Conservation (phyloP, 1,140 invertebrate species). For the Schmidtea mediterranea region DNA sequence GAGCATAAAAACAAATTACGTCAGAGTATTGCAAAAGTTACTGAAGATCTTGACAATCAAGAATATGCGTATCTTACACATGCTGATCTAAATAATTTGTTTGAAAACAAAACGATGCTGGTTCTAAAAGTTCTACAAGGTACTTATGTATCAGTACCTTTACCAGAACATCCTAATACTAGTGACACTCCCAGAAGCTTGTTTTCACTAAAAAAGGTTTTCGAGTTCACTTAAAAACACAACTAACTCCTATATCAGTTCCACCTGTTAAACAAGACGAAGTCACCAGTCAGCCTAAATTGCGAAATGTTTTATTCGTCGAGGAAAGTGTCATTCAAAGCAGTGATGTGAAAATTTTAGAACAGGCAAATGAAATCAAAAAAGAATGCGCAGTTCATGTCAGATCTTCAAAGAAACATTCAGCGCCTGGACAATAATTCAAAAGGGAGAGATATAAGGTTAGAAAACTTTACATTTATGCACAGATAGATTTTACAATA, state of each 20-base stretch:
- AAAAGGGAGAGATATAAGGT: too few relatives aligned
- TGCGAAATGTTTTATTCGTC: too few relatives aligned
- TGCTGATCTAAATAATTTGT: slow-evolving; percentile 45
- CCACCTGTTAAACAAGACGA: neutral
- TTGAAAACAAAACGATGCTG: slow-evolving; percentile 37
- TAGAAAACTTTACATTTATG: too few relatives aligned
- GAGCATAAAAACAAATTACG: slow-evolving; percentile 41
- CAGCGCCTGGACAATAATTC: too few relatives aligned
- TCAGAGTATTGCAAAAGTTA: slow-evolving; percentile 60
- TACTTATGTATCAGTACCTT: slow-evolving; percentile 41
- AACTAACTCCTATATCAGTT: neutral
- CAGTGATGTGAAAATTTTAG: too few relatives aligned
- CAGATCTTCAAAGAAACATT: too few relatives aligned
- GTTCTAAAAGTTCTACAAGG: slow-evolving; percentile 49
- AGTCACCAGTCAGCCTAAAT: neutral
- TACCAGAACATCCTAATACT: slow-evolving; percentile 25
- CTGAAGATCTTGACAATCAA: slow-evolving; percentile 46
- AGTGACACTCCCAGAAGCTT: neutral
- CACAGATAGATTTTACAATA: too few relatives aligned
- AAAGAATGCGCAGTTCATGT: too few relatives aligned
- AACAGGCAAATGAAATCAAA: too few relatives aligned
- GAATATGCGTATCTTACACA: slow-evolving; percentile 44
- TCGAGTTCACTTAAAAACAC: neutral
- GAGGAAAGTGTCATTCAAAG: too few relatives aligned
- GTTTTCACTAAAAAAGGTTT: neutral